Evolutionary conservation across 2,797 vertebrate genomes (phyloP), one percentile per base, ranked within the genome.

Genomic region (Scarus forsteni): DNA sequence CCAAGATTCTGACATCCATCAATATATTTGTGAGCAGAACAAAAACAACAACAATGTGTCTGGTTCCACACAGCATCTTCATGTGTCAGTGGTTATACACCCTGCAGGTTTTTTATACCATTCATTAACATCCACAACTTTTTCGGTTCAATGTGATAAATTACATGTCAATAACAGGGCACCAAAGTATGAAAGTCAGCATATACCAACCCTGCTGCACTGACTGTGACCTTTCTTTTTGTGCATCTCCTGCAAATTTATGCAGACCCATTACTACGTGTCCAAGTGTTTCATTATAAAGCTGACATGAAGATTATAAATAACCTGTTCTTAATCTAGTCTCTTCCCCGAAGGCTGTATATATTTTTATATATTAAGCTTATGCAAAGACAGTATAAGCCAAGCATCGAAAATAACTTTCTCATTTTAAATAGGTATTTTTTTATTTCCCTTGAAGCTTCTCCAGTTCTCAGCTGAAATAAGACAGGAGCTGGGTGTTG

Each of bases 401-500:
- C 50, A 14, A 27, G 10, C 57, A 39, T 50, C 52, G 40, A 46
- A 79, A 68, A 66, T 27, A 9, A 2, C 44, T 66, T 79, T 60
- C 44, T 66, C 59, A 50, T 67, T 80, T 74, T 40, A 64, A 55
- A 34, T 14, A 7, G 53, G 69, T 39, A 45, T 10, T 45, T 60
- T 62, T 35, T 66, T 61, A 56, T 69, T 65, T 83, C 16, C 19
- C 51, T 59, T 55, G 51, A 40, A 72, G 43, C 67, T 44, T 53
- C 60, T 39, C 15, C 40, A 16, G 60, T 82, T 51, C 73, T 83
- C 75, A 18, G 35, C 80, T 77, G 69, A 71, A 43, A 80, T 80
- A 64, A 79, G 77, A 68, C 57, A 77, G 59, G 77, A 69, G 70
- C 43, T 77, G 63, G 15, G 77, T 62, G 82, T 83, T 86, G 80